Evolutionary conservation across 2,888 invertebrate species (phyloP).

Genomic region (Colostygia pectinataria): DNA sequence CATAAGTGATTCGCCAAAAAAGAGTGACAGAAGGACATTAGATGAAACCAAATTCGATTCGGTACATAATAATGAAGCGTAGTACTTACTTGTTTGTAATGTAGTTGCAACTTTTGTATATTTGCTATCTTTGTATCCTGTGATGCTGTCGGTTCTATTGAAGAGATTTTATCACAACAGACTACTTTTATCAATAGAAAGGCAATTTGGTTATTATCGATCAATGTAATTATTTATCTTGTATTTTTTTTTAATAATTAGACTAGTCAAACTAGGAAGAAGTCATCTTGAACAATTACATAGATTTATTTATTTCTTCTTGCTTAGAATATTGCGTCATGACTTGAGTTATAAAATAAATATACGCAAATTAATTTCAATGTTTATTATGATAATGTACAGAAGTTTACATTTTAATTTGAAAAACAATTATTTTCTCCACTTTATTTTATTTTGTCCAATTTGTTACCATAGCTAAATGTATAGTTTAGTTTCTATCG

Average conservation of each 20-base stretch:
- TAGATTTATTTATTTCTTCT: slow-evolving; percentile 73
- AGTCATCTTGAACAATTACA: slow-evolving; percentile 61
- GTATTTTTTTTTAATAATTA: slow-evolving; percentile 49
- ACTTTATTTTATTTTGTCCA: slow-evolving; percentile 29
- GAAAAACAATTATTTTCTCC: slow-evolving; percentile 18
- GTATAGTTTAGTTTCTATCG: slow-evolving; percentile 55
- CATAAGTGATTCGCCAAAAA: slow-evolving; percentile 76
- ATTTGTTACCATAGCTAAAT: slow-evolving; percentile 77
- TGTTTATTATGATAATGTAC: slow-evolving; percentile 10
- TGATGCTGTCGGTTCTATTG: slow-evolving; percentile 58
- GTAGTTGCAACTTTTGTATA: slow-evolving; percentile 48
- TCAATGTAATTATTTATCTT: slow-evolving; percentile 10
- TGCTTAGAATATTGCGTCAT: slow-evolving; percentile 35
- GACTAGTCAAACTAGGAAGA: slow-evolving; percentile 78
- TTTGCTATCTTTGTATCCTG: slow-evolving; percentile 63
- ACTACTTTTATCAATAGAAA: slow-evolving; percentile 33
- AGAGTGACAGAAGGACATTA: slow-evolving; percentile 74
- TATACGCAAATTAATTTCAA: slow-evolving; percentile 23
- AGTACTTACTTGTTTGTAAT: slow-evolving; percentile 41
- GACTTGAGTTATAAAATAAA: slow-evolving; percentile 37
- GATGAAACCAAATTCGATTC: slow-evolving; percentile 63
- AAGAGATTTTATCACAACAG: slow-evolving; percentile 49
- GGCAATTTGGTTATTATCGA: slow-evolving; percentile 14
- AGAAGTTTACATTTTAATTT: slow-evolving; percentile 11
- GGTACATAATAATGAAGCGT: slow-evolving; percentile 65